Evolutionary conservation across 2,888 invertebrate species (phyloP).

Genomic region (Diogma glabrata): DNA sequence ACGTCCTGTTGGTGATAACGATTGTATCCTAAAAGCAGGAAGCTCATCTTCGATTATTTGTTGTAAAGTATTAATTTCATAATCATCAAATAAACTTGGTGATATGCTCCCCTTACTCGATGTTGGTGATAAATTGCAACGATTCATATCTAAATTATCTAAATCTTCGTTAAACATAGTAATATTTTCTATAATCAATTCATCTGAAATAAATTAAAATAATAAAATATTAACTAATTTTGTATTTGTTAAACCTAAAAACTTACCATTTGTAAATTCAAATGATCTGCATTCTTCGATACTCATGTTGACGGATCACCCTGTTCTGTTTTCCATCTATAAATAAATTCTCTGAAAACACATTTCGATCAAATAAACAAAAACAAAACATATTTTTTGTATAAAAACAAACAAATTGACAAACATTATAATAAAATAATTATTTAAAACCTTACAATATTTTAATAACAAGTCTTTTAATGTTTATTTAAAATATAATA

Average conservation of each 20-base stretch:
- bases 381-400: conserved; percentile 1
- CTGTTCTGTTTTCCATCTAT: too few species aligned
- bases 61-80: background rate
- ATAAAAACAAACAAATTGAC: background rate
- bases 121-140: background rate
- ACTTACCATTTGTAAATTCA: too few species aligned
- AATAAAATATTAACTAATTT: too few species aligned
- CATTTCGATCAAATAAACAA: too few species aligned
- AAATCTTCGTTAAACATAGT: background rate
- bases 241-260: too few species aligned
- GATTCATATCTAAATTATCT: conserved; percentile 1
- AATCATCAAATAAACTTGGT: conserved; percentile 5
- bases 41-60: conserved; percentile 25
- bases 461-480: background rate
- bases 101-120: conserved; percentile 1
- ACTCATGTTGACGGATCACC: background rate
- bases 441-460: background rate
- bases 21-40: conserved; percentile 31
- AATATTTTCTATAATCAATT: too few species aligned
- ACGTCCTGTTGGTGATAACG: conserved; percentile 30
- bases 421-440: background rate
- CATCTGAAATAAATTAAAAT: too few species aligned
- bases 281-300: conserved; percentile 4
- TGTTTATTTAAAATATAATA: too few species aligned
- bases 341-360: too few species aligned